Conservation (phyloP, 2,113 vertebrate genomes). For the Irena cyanogastra region DNA sequence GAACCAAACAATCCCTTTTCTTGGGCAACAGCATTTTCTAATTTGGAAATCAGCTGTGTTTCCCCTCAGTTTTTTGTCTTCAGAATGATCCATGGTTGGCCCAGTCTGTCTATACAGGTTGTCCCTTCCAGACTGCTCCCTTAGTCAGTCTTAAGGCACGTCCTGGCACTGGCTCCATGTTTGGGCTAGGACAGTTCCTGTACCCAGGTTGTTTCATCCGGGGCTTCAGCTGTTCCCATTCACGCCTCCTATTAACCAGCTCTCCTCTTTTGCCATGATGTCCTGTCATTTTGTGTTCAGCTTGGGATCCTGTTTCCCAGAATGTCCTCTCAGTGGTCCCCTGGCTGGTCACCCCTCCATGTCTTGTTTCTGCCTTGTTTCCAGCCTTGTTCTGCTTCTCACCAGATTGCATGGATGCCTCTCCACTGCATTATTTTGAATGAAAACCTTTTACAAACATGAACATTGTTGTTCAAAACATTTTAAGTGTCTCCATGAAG, state of each 20-base stretch:
- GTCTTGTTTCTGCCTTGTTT: background rate
- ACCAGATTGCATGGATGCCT: background rate
- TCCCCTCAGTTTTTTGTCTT: background rate
- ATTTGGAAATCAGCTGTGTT: background rate
- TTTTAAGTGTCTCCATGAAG: background rate
- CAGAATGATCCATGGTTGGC: background rate
- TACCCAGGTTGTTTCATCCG: background rate
- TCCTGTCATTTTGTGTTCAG: accelerated
- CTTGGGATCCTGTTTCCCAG: background rate
- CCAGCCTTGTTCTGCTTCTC: background rate
- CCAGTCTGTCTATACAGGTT: background rate
- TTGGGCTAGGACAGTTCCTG: background rate
- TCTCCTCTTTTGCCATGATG: background rate
- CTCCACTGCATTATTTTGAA: background rate
- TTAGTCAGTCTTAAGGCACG: background rate
- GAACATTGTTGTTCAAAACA: background rate
- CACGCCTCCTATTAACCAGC: accelerated
- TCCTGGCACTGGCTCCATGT: background rate
- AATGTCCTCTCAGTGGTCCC: background rate
- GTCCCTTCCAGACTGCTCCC: background rate
- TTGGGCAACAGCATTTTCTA: background rate
- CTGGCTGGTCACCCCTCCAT: background rate
- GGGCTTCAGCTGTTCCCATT: background rate
- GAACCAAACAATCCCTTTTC: background rate
- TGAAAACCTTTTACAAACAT: background rate